Evolutionary conservation across 2,797 vertebrate species (phyloP).

Genomic region (Coendou prehensilis): DNA sequence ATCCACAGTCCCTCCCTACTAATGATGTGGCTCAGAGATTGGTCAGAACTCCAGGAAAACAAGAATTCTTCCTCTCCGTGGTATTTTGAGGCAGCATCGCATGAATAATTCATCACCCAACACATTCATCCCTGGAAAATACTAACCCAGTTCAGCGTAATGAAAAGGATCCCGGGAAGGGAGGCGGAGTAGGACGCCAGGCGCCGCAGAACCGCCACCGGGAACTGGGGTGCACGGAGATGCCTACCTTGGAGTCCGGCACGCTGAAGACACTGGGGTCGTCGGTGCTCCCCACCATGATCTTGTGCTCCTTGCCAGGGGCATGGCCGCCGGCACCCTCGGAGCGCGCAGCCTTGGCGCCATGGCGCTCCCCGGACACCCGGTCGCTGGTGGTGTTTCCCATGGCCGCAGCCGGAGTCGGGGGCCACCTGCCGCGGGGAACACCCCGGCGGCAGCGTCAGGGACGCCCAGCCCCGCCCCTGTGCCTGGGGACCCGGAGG

Average conservation of each 20-base stretch:
- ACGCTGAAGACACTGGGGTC: constrained; percentile 97
- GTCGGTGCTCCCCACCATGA: constrained; percentile 97
- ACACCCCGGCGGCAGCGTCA: constrained; percentile 63
- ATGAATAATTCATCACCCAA: not conserved
- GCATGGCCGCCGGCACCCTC: constrained; percentile 91
- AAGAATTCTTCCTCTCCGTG: not conserved
- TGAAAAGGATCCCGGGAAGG: not conserved
- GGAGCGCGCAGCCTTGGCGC: constrained; percentile 93
- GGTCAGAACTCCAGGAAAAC: not conserved
- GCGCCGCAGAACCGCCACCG: not conserved
- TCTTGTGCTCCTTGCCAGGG: constrained; percentile 93
- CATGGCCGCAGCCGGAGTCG: constrained; percentile 88
- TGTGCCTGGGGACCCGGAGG: constrained; percentile 25
- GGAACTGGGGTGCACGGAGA: accelerated
- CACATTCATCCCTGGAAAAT: not conserved
- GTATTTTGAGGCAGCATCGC: not conserved
- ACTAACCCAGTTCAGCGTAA: not conserved
- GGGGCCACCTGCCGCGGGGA: constrained; percentile 63
- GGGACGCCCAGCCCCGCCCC: constrained; percentile 59
- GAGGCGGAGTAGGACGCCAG: not conserved
- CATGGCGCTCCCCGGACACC: constrained; percentile 94
- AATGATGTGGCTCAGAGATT: not conserved
- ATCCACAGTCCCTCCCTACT: not conserved
- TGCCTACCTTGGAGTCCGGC: constrained; percentile 94
- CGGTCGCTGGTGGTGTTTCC: constrained; percentile 96